A percentile compares a stretch with the other conserved stretches of the same genome.
Evolutionary conservation across 1,140 invertebrate species (phyloP).

Genomic region (Calephelis virginiensis): DNA sequence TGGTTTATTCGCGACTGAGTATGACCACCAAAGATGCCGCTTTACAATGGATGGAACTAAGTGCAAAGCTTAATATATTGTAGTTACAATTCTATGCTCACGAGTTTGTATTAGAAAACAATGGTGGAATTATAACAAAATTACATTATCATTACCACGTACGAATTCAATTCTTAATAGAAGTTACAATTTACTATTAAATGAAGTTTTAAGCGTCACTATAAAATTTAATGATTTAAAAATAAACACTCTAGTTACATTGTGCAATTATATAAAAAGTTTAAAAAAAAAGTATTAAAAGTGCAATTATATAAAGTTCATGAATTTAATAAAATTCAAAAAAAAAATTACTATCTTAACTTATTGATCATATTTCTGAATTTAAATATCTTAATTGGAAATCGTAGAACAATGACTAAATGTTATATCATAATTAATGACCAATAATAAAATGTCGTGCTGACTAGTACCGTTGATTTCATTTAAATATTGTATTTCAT

Average conservation of each 20-base stretch:
- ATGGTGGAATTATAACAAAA: slow-evolving; percentile 15
- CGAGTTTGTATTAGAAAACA: slow-evolving; percentile 16
- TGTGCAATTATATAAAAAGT: too few relatives aligned
- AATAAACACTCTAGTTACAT: neutral
- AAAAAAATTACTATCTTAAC: too few relatives aligned
- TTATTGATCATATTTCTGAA: too few relatives aligned
- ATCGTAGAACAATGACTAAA: neutral
- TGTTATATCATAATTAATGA: neutral
- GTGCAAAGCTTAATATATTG: slow-evolving; percentile 16
- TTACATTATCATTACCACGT: slow-evolving; percentile 5
- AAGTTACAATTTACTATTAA: neutral
- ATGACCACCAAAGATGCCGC: slow-evolving; percentile 38
- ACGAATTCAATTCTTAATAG: neutral
- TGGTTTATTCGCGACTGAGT: slow-evolving; percentile 37
- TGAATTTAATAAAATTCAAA: too few relatives aligned
- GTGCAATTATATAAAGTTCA: too few relatives aligned
- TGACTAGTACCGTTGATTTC: neutral
- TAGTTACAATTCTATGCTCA: slow-evolving; percentile 7
- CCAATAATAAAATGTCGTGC: neutral
- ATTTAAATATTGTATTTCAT: neutral
- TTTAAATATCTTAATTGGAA: too few relatives aligned
- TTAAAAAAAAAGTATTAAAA: too few relatives aligned
- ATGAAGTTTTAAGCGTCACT: neutral
- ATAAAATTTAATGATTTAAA: neutral
- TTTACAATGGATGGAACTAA: slow-evolving; percentile 27